Base-by-base conservation (phyloP, 2,888 invertebrate species). In the Brachyptera risi region DNA sequence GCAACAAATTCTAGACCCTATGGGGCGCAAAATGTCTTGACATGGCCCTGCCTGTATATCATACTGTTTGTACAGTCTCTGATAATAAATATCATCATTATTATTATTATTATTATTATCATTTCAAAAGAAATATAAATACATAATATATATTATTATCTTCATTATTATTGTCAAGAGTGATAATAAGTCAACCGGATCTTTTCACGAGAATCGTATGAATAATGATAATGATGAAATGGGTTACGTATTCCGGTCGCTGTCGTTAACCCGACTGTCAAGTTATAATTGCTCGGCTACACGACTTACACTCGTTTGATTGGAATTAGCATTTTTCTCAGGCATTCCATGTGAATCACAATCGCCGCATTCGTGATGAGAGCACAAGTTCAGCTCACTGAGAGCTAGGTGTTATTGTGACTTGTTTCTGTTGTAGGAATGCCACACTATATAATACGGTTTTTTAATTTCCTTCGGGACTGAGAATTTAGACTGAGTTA, bases 401-500 rank as follows among this genome's bases (percentile, higher is more conserved):
- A n/a, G n/a, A n/a, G n/a, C 31, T 47, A 21, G 47, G 21, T 21
- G n/a, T n/a, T 35, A 54, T 35, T 35, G 37, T 17, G 54, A 54
- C 54, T 35, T 21, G 17, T 54, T 35, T 54, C 37, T 17, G 47
- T 19, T 31, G 4, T 2, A 17, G 37, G 54, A 35, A 54, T 54
- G 54, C 23, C 21, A n/a, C 19, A 37, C 35, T 54, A 17, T 19
- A 3, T 21, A 24, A 21, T 7, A 7, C 56, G 31, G n/a, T n/a
- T 58, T 21, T 59, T 59, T 62, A 62, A 62, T 62, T 62, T 62
- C 62, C 62, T 62, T 40, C 59, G 59, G 62, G 62, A 62, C 56
- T n/a, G n/a, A 26, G 58, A 61, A 61, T 58, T 61, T 58, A 57
- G 50, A 57, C 17, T 4, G 17, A 44, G 17, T 44, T 17, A 4